A percentile compares a stretch with the other conserved stretches of the same genome.
phyloP scores from a whole-genome alignment of 2,888 invertebrate genomes.

The Pollenia labialis region DNA sequence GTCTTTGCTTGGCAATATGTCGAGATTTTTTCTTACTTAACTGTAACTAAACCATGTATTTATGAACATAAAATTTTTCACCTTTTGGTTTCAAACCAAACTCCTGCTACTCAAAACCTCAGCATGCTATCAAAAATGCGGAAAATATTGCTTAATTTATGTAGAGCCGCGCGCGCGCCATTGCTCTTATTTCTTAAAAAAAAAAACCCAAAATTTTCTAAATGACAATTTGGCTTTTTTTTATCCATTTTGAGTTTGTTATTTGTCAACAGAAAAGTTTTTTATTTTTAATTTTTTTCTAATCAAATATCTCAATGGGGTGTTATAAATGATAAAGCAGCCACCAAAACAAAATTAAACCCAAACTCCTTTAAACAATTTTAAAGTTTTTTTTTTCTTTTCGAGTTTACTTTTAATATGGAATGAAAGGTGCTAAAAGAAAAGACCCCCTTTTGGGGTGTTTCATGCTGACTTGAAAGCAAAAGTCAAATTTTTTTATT shows the following conservation, averaged over 20 bases:
- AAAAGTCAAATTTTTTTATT: neutral
- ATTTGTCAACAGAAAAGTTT: slow-evolving; percentile 39
- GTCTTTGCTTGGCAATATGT: neutral
- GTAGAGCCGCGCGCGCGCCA: slow-evolving; percentile 5
- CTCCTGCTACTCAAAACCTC: slow-evolving; percentile 42
- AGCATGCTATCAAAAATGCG: slow-evolving; percentile 68
- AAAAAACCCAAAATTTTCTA: neutral
- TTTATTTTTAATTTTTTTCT: neutral
- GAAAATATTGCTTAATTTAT: slow-evolving; percentile 65
- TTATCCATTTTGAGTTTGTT: slow-evolving; percentile 42
- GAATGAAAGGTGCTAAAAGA: slow-evolving; percentile 29
- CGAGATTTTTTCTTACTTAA: neutral
- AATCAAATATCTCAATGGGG: slow-evolving; percentile 26
- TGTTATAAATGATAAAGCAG: slow-evolving; percentile 22
- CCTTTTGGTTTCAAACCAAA: neutral
- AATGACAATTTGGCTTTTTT: slow-evolving; percentile 28
- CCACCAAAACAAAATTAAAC: neutral
- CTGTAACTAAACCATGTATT: slow-evolving; percentile 1
- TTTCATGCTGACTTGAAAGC: neutral
- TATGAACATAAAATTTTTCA: slow-evolving; percentile 6
- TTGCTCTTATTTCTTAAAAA: slow-evolving; percentile 23
- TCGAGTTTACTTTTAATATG: neutral
- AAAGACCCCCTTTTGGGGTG: slow-evolving; percentile 13
- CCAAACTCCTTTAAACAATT: neutral
- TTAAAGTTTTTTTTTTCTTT: neutral